phyloP scores from a whole-genome alignment of 1,140 invertebrate genomes.

The Hormaphis cornu region DNA sequence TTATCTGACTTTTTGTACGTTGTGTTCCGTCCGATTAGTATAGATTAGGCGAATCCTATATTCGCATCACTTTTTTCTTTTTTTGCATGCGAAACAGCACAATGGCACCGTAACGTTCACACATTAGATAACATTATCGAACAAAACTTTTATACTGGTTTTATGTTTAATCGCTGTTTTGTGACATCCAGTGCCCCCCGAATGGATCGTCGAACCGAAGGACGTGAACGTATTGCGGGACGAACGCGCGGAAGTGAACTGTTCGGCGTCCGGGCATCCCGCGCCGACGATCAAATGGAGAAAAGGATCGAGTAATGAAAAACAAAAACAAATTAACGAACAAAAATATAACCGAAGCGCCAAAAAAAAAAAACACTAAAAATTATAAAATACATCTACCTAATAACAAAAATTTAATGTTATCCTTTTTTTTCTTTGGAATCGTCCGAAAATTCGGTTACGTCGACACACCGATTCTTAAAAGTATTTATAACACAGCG shows the following conservation, averaged over 20 bases:
- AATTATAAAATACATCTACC: too few species aligned
- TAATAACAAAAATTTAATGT: too few species aligned
- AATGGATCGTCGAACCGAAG: conserved; percentile 48
- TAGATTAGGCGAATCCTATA: conserved; percentile 6
- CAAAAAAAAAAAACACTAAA: too few species aligned
- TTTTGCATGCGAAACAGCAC: conserved; percentile 5
- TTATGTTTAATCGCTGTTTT: too few species aligned
- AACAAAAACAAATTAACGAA: not conserved
- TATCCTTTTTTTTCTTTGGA: too few species aligned
- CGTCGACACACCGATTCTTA: too few species aligned
- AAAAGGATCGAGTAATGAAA: conserved; percentile 41
- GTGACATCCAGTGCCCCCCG: conserved; percentile 47
- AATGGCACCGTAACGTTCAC: not conserved
- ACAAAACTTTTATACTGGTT: not conserved
- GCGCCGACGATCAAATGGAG: conserved; percentile 48
- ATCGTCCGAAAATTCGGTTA: too few species aligned
- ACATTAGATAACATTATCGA: not conserved
- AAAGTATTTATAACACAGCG: too few species aligned
- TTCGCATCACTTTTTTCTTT: not conserved
- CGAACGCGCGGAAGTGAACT: conserved; percentile 38
- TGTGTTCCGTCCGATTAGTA: too few species aligned
- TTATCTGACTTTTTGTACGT: too few species aligned
- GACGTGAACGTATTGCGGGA: conserved; percentile 44
- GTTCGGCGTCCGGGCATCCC: conserved; percentile 48
- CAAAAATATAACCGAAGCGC: too few species aligned